Conservation (phyloP, 2,888 invertebrate species). For the Phalangium opilio region DNA sequence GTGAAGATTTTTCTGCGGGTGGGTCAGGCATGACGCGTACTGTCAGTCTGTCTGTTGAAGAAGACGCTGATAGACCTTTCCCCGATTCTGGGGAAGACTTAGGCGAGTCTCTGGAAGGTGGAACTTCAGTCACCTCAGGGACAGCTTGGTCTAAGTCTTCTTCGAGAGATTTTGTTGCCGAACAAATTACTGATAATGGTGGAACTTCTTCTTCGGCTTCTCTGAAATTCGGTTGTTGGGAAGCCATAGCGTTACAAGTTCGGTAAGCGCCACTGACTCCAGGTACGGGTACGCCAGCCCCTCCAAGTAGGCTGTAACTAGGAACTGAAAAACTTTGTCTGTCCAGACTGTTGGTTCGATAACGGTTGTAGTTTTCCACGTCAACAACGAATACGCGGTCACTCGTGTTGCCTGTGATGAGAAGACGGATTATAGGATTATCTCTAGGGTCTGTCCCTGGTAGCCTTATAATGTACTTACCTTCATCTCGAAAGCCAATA, state of each 20-base stretch:
- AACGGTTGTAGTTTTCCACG: slow-evolving; percentile 19
- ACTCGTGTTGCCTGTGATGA: slow-evolving; percentile 20
- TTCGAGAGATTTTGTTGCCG: neutral
- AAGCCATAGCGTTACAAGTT: neutral
- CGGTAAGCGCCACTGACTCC: slow-evolving; percentile 12
- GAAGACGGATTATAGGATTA: neutral
- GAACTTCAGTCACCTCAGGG: too few species aligned
- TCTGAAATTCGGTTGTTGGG: neutral
- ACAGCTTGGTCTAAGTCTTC: neutral
- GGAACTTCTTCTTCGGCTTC: too few species aligned
- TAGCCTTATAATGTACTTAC: slow-evolving; percentile 12
- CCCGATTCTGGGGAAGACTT: slow-evolving; percentile 2
- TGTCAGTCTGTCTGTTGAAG: slow-evolving; percentile 36
- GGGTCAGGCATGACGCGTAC: slow-evolving; percentile 52
- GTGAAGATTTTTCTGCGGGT: neutral
- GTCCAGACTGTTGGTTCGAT: slow-evolving; percentile 20
- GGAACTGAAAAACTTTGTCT: slow-evolving; percentile 11
- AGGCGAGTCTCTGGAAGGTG: neutral
- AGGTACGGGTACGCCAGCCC: slow-evolving; percentile 10
- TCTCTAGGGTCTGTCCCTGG: too few species aligned
- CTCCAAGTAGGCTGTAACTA: slow-evolving; percentile 12
- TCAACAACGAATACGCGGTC: slow-evolving; percentile 27
- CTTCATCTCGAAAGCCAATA: slow-evolving; percentile 80
- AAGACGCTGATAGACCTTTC: neutral
- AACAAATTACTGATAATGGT: too few species aligned